These are phyloP conservation scores for Chlamydotis undulata DNA, from an alignment of 2,113 vertebrate species.

Conservation along the genomic window DNA sequence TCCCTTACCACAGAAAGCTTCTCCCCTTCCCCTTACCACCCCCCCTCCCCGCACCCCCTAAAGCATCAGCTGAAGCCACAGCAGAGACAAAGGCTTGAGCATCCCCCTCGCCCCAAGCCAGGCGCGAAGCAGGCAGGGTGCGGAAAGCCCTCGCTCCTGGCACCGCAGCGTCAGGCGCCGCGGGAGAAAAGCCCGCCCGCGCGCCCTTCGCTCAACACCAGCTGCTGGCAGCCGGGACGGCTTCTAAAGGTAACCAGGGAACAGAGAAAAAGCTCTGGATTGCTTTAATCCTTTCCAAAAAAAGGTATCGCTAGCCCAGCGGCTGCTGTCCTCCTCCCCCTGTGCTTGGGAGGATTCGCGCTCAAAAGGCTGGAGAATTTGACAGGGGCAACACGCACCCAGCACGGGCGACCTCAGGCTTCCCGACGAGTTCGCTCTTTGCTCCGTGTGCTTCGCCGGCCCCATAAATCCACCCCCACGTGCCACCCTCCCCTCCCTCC, in stretches of 20 bases:
- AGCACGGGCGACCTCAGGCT: neutral
- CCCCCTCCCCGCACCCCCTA: neutral
- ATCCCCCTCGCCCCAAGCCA: neutral
- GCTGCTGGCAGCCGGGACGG: neutral
- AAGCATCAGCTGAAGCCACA: conserved; percentile 34
- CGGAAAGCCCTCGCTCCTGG: neutral
- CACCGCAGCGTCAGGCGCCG: neutral
- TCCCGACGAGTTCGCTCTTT: neutral
- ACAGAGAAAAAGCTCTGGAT: conserved; percentile 1
- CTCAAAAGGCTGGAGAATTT: neutral
- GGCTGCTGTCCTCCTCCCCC: neutral
- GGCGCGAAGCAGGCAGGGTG: neutral
- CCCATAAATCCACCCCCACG: neutral
- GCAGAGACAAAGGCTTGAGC: neutral
- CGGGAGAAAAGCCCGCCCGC: neutral
- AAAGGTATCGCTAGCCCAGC: neutral
- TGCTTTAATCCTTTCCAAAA: conserved; percentile 23
- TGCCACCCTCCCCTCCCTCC: neutral
- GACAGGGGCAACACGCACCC: neutral
- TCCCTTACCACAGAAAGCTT: conserved; percentile 39
- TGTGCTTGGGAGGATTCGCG: neutral
- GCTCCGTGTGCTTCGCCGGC: neutral
- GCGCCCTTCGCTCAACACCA: neutral
- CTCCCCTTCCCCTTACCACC: neutral
- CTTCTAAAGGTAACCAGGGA: neutral